phyloP scores from a whole-genome alignment of 2,113 vertebrate genomes.

The Drymodes brunneopygia region DNA sequence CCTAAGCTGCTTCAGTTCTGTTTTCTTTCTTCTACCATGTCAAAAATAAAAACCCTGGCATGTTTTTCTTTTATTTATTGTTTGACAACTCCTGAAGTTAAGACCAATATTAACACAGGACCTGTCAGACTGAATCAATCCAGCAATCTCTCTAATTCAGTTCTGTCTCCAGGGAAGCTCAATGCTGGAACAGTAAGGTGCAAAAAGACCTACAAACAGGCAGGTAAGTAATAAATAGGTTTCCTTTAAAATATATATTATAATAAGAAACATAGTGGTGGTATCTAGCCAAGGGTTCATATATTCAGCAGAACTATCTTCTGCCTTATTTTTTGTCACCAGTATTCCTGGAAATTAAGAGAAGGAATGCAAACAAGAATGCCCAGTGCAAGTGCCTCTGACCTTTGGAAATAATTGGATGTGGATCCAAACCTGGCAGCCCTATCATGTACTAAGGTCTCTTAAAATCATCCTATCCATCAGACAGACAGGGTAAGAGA shows the following conservation, averaged over 20 bases:
- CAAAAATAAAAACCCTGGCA: neutral
- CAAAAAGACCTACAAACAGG: neutral
- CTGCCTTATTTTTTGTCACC: neutral
- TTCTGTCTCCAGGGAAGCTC: neutral
- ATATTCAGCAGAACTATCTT: neutral
- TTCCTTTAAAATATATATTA: neutral
- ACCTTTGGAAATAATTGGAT: constrained; percentile 49
- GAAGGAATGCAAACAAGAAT: neutral
- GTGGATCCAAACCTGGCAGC: constrained; percentile 16
- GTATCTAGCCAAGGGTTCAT: neutral
- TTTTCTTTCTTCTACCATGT: neutral
- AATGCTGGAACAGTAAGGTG: neutral
- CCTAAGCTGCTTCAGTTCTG: neutral
- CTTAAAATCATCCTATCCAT: constrained; percentile 46
- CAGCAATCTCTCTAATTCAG: neutral
- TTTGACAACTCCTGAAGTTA: neutral
- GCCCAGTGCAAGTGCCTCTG: constrained; percentile 9
- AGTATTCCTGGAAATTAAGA: constrained; percentile 6
- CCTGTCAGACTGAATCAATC: neutral
- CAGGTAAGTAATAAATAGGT: neutral
- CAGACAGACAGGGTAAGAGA: constrained; percentile 8
- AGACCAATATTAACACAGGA: neutral
- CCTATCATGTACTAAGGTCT: constrained; percentile 4
- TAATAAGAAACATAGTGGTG: neutral
- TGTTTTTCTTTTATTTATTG: neutral